A percentile compares a stretch with the other conserved stretches of the same genome.
Conservation (phyloP, 2,888 invertebrate genomes). For the Melanargia galathea region DNA sequence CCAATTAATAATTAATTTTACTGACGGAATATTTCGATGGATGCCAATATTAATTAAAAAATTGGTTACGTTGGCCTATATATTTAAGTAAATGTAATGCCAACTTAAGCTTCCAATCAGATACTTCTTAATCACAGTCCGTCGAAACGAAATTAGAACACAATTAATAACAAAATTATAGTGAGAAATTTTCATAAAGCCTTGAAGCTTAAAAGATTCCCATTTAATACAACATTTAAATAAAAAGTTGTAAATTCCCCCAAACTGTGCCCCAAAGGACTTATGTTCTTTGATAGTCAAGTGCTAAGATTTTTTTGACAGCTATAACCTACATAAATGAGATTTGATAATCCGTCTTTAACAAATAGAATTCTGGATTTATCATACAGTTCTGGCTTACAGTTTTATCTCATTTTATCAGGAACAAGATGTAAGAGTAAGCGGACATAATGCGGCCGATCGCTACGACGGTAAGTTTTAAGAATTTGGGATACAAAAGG, state of each 20-base stretch:
- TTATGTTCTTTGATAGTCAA: not conserved
- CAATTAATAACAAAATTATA: slow-evolving; percentile 45
- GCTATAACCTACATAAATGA: too few species aligned
- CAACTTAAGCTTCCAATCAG: slow-evolving; percentile 65
- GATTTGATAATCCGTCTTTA: too few species aligned
- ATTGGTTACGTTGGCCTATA: slow-evolving; percentile 10
- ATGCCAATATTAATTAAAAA: slow-evolving; percentile 27
- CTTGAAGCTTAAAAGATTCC: slow-evolving; percentile 26
- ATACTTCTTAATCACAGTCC: slow-evolving; percentile 48
- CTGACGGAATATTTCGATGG: slow-evolving; percentile 4
- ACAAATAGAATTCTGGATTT: too few species aligned
- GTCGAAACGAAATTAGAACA: slow-evolving; percentile 47
- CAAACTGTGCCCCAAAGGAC: too few species aligned
- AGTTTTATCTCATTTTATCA: slow-evolving; percentile 36
- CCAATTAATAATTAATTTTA: slow-evolving; percentile 7
- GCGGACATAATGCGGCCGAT: slow-evolving; percentile 55
- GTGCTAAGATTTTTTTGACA: not conserved
- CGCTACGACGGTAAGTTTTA: slow-evolving; percentile 65
- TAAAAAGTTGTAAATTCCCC: not conserved
- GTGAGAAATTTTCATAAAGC: slow-evolving; percentile 36
- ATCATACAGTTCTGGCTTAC: too few species aligned
- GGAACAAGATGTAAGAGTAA: slow-evolving; percentile 64
- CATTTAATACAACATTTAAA: slow-evolving; percentile 5
- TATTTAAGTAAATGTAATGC: slow-evolving; percentile 48
- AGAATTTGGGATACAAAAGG: slow-evolving; percentile 4